Conservation (phyloP, 2,888 invertebrate genomes). For the Amphimallon solstitiale region DNA sequence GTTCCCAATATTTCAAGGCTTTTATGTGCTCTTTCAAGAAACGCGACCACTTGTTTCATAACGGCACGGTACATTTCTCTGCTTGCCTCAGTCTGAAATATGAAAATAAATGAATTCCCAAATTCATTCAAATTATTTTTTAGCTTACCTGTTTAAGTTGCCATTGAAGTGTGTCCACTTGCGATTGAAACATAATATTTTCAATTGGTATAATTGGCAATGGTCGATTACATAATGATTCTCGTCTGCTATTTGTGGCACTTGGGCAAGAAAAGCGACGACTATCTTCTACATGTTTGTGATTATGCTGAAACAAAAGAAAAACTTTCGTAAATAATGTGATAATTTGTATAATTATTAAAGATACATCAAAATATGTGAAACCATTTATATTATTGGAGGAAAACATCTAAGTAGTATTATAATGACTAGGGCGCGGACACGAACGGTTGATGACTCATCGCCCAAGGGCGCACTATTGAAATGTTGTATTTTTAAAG, state of each 20-base stretch:
- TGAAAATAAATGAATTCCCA: constrained; percentile 5
- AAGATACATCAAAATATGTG: too few species aligned
- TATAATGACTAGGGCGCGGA: too few species aligned
- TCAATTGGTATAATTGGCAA: constrained; percentile 65
- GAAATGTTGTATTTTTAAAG: too few species aligned
- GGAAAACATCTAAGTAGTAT: too few species aligned
- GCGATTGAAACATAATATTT: constrained; percentile 72
- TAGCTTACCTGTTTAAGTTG: constrained; percentile 74
- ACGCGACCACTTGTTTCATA: constrained; percentile 76
- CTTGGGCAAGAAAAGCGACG: constrained; percentile 40
- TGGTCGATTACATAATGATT: constrained; percentile 52
- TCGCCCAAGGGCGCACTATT: too few species aligned
- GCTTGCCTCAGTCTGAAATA: constrained; percentile 73
- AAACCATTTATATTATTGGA: too few species aligned
- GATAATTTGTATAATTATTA: too few species aligned
- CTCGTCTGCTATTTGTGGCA: constrained; percentile 46
- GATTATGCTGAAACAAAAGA: constrained; percentile 32
- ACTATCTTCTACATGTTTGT: constrained; percentile 35
- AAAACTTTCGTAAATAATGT: too few species aligned
- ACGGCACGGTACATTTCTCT: constrained; percentile 79
- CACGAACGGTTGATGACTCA: too few species aligned
- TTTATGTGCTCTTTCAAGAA: constrained; percentile 74
- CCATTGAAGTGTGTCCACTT: constrained; percentile 77
- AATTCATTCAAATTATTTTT: neutral
- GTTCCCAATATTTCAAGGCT: constrained; percentile 68